Base-by-base conservation (phyloP, 1,140 invertebrate genomes). In the Araneus ventricosus region DNA sequence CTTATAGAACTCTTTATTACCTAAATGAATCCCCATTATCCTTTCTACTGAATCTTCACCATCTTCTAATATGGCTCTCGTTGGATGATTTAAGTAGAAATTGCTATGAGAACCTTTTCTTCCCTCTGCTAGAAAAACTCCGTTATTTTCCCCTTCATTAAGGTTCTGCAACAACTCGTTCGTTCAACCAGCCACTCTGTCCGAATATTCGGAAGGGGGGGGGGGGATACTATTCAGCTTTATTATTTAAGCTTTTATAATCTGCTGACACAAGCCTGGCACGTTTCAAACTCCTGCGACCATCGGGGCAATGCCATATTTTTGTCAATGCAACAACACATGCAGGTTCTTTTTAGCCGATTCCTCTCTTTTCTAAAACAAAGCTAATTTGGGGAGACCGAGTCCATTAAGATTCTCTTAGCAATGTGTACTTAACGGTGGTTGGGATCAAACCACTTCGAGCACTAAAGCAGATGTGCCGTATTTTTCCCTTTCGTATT, bases 211-310 rank as follows among this genome's bases (percentile, higher is more conserved):
- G n/a, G n/a, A n/a, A n/a, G n/a, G n/a, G n/a, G n/a, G n/a, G n/a
- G n/a, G n/a, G n/a, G n/a, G n/a, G 10, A 30, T 14, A 37, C 34
- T 34, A 79, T 75, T 90, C 88, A 90, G 88, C 88, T 34, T 90
- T 90, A 90, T 90, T 90, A 80, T 80, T 34, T 79, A 24, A 57
- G 41, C 70, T 27, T 70, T 90, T 90, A 39, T 90, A 37, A 57
- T 61, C 75, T 90, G 88, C 88, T 90, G 88, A 90, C 67, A 90
- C 88, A 79, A 90, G 88, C 88, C 24, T 34, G 70, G 67, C 88
- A 90, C 88, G 88, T 90, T 90, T 80, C 70, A 34, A 27, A n/a
- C 27, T 20, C 30, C 70, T 34, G 17, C 70, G 27, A 75, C 30
- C 2, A 34, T 20, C 30, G 70, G 4, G 14, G 30, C 30, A 34